Evolutionary conservation across 2,888 invertebrate genomes (phyloP).

Genomic region (Caradrina clavipalpis): DNA sequence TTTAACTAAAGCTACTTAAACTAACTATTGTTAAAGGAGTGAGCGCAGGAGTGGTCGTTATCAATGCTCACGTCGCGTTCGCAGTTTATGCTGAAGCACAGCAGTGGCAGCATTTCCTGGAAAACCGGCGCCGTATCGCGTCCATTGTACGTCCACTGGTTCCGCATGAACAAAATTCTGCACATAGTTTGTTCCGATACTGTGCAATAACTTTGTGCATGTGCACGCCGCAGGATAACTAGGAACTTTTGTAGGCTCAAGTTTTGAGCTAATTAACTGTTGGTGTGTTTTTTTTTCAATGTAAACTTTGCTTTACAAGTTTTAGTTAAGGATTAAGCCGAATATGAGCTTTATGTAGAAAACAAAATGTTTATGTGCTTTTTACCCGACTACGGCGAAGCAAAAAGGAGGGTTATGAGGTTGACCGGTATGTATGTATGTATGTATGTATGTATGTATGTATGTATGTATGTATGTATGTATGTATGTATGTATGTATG

Average conservation of each 20-base stretch:
- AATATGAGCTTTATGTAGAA: neutral
- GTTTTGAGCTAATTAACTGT: constrained; percentile 47
- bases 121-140: constrained; percentile 75
- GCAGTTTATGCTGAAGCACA: constrained; percentile 67
- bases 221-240: constrained; percentile 46
- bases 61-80: constrained; percentile 64
- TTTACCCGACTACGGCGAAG: too few relatives aligned
- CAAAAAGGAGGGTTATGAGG: too few relatives aligned
- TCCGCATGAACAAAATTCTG: constrained; percentile 73
- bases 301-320: constrained; percentile 19
- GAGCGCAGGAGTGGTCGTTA: constrained; percentile 59
- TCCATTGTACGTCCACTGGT: constrained; percentile 74
- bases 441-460: too few relatives aligned
- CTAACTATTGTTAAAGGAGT: constrained; percentile 44
- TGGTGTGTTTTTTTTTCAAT: constrained; percentile 24
- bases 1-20: constrained; percentile 26
- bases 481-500: too few relatives aligned
- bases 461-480: too few relatives aligned
- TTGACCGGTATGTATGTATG: too few relatives aligned
- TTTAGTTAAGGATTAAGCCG: neutral
- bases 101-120: constrained; percentile 74
- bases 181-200: constrained; percentile 67
- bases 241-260: constrained; percentile 39
- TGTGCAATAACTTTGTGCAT: constrained; percentile 55
- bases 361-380: too few relatives aligned